phyloP scores from a whole-genome alignment of 1,140 invertebrate species.

The Andrena cerasifolii region DNA sequence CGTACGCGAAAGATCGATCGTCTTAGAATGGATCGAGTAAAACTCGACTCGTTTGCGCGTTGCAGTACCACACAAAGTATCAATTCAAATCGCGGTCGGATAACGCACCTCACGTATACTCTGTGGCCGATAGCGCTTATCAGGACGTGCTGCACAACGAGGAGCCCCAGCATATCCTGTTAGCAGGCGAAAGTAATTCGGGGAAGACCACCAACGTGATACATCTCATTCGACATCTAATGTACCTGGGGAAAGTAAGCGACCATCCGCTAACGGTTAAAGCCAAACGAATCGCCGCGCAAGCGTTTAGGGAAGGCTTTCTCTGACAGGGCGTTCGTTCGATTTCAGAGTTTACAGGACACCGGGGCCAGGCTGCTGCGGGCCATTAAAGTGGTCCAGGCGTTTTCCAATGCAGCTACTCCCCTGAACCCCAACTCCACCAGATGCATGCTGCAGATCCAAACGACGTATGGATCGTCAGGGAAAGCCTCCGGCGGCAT shows the following conservation, averaged over 20 bases:
- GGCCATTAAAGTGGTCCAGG: constrained; percentile 89
- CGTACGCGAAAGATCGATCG: neutral
- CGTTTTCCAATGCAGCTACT: constrained; percentile 92
- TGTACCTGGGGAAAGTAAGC: constrained; percentile 85
- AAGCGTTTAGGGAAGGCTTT: neutral
- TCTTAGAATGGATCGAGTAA: no score
- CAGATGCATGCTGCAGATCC: constrained; percentile 91
- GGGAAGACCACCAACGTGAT: constrained; percentile 92
- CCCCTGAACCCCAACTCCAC: constrained; percentile 94
- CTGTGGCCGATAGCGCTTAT: constrained; percentile 93
- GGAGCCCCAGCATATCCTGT: constrained; percentile 90
- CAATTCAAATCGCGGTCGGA: constrained; percentile 93
- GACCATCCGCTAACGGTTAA: neutral
- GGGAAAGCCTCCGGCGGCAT: constrained; percentile 93
- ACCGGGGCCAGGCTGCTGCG: constrained; percentile 88
- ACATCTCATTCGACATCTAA: constrained; percentile 89
- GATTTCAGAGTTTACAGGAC: constrained; percentile 80
- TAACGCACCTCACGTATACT: constrained; percentile 95
- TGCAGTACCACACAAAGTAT: constrained; percentile 91
- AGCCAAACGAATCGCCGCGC: neutral
- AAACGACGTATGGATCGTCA: constrained; percentile 92
- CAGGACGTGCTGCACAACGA: constrained; percentile 93
- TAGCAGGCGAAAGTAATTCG: constrained; percentile 92
- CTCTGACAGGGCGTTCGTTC: neutral
- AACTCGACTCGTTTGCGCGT: neutral